Evolutionary conservation across 2,113 vertebrate species (phyloP), one percentile per base, ranked within the genome.

Genomic region (Gobius niger): DNA sequence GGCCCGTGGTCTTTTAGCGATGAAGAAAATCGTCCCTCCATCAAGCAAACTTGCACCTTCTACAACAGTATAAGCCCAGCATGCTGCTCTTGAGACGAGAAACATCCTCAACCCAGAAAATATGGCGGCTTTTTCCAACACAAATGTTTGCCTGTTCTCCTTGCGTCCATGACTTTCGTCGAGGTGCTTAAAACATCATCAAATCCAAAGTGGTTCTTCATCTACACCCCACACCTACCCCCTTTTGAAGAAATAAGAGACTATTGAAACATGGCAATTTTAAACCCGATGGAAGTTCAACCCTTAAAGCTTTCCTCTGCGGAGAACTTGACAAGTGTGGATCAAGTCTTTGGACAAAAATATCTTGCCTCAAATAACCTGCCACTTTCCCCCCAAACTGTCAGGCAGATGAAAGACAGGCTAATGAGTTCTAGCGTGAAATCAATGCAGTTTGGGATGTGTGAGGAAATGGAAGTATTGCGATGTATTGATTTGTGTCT

Each of bases 391-490:
- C 13, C 34, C 42, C 42, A 60, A 7, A 60, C n/a, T 60, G 14
- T n/a, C 14, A n/a, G 40, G 15, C 49, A 60, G 57, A 44, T 42
- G 54, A 44, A 60, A 42, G 57, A 44, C 57, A n/a, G 57, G 4
- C 57, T 59, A 42, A 60, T 60, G n/a, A 60, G 40, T 12, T 54
- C 80, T 77, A 77, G 79, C 78, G 77, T 82, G 76, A 89, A 91
- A 91, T 90, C 91, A 89, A 90, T 92, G 68, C 47, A 70, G 68
- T 65, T 73, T 82, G 79, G 82, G 83, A 74, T 9, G 47, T 63
- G 67, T 82, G 75, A 79, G 87, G 86, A 90, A 91, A 88, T 79
- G 77, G 75, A 61, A 82, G 76, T 65, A 42, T 62, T 64, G 78
- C 76, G 67, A 54, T 51, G 67, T 74, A 82, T 83, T 81, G 83